A percentile compares a stretch with the other conserved stretches of the same genome.
phyloP scores from a whole-genome alignment of 2,113 vertebrate species.

The Urocitellus parryii region DNA sequence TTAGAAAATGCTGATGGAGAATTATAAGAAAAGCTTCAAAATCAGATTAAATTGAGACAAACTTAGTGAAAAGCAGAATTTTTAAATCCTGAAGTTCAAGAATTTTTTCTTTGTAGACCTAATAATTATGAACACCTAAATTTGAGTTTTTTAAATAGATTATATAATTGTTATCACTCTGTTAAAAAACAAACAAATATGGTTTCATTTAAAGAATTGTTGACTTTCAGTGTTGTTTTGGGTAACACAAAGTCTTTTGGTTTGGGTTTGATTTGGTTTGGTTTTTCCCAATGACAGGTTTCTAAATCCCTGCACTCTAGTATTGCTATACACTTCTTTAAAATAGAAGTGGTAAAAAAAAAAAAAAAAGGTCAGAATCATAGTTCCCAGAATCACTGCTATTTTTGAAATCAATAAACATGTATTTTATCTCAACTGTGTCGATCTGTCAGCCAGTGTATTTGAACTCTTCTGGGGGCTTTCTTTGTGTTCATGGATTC shows the following conservation, averaged over 20 bases:
- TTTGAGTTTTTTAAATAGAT: background rate
- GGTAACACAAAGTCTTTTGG: background rate
- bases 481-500: background rate
- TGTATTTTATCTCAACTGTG: background rate
- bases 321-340: background rate
- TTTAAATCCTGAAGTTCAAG: background rate
- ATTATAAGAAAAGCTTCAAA: background rate
- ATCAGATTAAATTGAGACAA: background rate
- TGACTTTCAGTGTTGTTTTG: background rate
- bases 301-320: background rate
- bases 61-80: background rate
- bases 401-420: slow-evolving; percentile 31
- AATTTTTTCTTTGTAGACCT: background rate
- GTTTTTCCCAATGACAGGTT: background rate
- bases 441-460: background rate
- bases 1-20: background rate
- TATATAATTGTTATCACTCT: background rate
- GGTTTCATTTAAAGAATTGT: background rate
- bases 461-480: background rate
- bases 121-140: background rate
- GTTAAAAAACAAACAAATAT: background rate
- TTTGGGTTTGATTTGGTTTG: background rate
- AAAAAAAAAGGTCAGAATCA: background rate
- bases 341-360: background rate
- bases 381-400: background rate